These are phyloP conservation scores for Tineola bisselliella DNA, from an alignment of 2,888 invertebrate genomes.

Conservation along the genomic window DNA sequence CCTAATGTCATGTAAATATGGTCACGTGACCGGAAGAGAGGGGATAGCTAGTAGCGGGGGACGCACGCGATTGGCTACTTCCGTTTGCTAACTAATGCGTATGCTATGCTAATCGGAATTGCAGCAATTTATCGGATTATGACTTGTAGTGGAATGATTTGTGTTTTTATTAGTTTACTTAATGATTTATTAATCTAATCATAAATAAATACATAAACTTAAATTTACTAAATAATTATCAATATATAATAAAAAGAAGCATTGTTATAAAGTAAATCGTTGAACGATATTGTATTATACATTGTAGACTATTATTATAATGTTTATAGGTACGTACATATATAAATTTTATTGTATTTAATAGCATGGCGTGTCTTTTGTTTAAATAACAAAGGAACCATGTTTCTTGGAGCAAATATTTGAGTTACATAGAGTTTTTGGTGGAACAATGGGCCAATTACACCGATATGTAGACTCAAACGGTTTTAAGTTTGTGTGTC, in stretches of 20 bases:
- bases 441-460: background rate
- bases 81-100: conserved; percentile 52
- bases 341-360: background rate
- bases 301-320: background rate
- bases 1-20: conserved; percentile 58
- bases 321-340: background rate
- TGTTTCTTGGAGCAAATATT: background rate
- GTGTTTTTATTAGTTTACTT: background rate
- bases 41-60: conserved; percentile 42
- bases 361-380: background rate
- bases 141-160: conserved; percentile 17
- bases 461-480: background rate
- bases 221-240: background rate
- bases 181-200: background rate
- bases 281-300: background rate
- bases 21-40: conserved; percentile 65
- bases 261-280: background rate
- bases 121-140: conserved; percentile 59
- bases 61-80: conserved; percentile 66
- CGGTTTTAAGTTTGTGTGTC: background rate
- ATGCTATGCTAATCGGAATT: conserved; percentile 64
- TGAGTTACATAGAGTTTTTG: background rate
- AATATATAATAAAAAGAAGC: background rate
- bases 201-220: too few species aligned
- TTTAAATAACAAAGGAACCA: background rate